Evolutionary conservation across 2,113 vertebrate genomes (phyloP).

Genomic region (Phocoena phocoena): DNA sequence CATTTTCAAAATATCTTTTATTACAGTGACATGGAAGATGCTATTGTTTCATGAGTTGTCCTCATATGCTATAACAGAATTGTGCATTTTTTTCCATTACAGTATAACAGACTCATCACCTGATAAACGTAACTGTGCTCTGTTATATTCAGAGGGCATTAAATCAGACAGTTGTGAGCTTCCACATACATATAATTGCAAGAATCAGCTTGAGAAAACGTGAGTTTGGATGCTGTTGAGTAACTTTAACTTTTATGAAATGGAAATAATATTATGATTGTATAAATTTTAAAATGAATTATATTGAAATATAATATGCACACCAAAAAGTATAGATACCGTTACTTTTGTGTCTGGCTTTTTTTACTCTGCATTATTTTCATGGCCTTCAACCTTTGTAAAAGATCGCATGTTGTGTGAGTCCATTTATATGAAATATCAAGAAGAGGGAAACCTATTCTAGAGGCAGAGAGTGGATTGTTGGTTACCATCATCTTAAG

Average conservation of each 20-base stretch:
- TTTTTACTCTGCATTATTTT: neutral
- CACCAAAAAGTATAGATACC: neutral
- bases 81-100: neutral
- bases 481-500: neutral
- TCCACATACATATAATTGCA: neutral
- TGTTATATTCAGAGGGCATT: fast-evolving
- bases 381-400: neutral
- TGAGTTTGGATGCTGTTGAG: neutral
- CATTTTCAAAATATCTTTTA: neutral
- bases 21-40: neutral
- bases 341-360: neutral
- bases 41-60: neutral
- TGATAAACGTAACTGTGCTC: neutral
- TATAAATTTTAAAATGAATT: neutral
- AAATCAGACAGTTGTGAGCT: fast-evolving
- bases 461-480: neutral
- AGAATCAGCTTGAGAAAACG: neutral
- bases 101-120: fast-evolving
- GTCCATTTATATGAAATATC: neutral
- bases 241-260: neutral
- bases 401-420: neutral
- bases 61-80: neutral
- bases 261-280: neutral
- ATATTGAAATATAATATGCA: neutral
- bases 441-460: neutral